Percentiles rank a stretch among this genome's conserved stretches.
Conservation (phyloP, 2,113 vertebrate genomes). For the Triplophysa tibetana region DNA sequence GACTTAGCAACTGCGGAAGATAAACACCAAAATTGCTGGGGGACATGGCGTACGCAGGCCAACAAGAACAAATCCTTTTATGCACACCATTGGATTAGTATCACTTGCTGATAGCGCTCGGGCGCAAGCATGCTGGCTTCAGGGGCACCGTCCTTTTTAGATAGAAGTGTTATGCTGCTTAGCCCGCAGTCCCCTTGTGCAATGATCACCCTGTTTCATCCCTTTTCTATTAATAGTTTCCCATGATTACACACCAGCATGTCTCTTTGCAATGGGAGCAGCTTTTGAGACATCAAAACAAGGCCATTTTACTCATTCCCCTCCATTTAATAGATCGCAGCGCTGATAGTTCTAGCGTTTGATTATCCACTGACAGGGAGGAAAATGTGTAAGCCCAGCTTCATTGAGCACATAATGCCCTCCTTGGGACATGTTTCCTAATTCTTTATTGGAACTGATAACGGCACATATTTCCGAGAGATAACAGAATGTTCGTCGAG, state of each 20-base stretch:
- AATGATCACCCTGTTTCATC: conserved; percentile 52
- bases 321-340: conserved; percentile 53
- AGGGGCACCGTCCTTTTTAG: conserved; percentile 53
- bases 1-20: conserved; percentile 67
- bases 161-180: conserved; percentile 47
- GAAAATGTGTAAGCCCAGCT: conserved; percentile 61
- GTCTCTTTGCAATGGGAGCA: conserved; percentile 40
- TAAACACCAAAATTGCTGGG: conserved; percentile 67
- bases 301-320: conserved; percentile 53
- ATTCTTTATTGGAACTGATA: conserved; percentile 72
- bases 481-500: conserved; percentile 61
- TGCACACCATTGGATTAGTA: conserved; percentile 66
- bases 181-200: conserved; percentile 45
- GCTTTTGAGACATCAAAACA: conserved; percentile 54
- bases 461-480: conserved; percentile 71
- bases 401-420: conserved; percentile 61
- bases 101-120: conserved; percentile 52
- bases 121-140: conserved; percentile 54
- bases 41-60: conserved; percentile 60
- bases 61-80: conserved; percentile 70
- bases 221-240: conserved; percentile 57
- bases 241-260: conserved; percentile 56
- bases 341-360: conserved; percentile 58
- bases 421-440: conserved; percentile 63
- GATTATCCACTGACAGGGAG: conserved; percentile 60